Evolutionary conservation across 2,113 vertebrate species (phyloP), one percentile per base, ranked within the genome.

Genomic region (Nesogale talazaci): DNA sequence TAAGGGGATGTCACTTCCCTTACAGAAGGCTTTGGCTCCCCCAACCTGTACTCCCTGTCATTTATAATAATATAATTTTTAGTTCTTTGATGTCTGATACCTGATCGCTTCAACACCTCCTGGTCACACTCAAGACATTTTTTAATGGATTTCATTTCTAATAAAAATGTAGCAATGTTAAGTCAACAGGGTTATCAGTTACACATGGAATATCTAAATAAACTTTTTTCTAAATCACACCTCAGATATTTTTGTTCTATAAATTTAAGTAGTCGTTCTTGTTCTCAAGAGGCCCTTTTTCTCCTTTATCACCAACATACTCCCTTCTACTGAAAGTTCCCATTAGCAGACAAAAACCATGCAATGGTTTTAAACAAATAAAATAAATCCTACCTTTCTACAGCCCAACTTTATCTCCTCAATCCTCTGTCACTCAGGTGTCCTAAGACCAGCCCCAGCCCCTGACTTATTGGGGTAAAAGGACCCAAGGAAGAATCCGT

Each of bases 101-200:
- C n/a, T n/a, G n/a, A n/a, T n/a, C n/a, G n/a, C n/a, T n/a, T n/a
- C n/a, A n/a, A n/a, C n/a, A n/a, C n/a, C n/a, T n/a, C n/a, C n/a
- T n/a, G n/a, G n/a, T n/a, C 10, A 4, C 1, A 67, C 42, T 86
- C 36, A 82, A 36, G 57, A n/a, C 77, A 6, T 34, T 75, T 94
- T 76, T 83, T 20, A 95, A 75, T 92, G 9, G 63, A 70, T 91
- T 89, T 88, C 16, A 87, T 31, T 88, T 92, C n/a, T 75, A n/a
- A 92, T 92, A 70, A 95, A 95, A 94, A 85, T 81, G n/a, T 16
- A 90, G 29, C 56, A 81, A 38, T 75, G 57, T 65, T 79, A 94
- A 83, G 42, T 36, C 81, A 83, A 86, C 59, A 93, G 86, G 34
- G 88, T 88, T 57, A 87, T 31, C 23, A 89, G 25, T 63, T 15